Evolutionary conservation across 2,888 invertebrate species (phyloP).

Genomic region (Cloeon dipterum): DNA sequence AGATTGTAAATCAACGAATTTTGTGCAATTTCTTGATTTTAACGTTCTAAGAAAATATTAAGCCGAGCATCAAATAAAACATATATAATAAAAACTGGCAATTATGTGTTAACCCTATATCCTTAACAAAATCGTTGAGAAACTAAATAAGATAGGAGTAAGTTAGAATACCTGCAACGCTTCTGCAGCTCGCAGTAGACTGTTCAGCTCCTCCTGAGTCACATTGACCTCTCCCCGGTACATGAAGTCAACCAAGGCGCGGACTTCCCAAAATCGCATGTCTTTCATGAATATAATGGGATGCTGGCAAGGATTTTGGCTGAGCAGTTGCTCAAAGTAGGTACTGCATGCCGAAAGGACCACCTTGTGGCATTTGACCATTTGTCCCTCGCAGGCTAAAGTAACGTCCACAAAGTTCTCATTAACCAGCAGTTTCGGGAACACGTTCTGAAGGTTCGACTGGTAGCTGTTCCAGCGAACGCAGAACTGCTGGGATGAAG

Average conservation of each 20-base stretch:
- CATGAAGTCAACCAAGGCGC: constrained; percentile 73
- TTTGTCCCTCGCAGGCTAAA: constrained; percentile 17
- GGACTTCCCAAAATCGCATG: constrained; percentile 62
- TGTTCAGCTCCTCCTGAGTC: constrained; percentile 59
- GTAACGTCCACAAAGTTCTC: constrained; percentile 18
- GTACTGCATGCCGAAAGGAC: constrained; percentile 13
- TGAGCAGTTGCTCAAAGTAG: constrained; percentile 12
- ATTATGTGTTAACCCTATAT: too few species aligned
- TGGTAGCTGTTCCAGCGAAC: constrained; percentile 19
- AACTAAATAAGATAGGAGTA: too few species aligned
- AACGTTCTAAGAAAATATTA: too few species aligned
- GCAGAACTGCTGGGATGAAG: constrained; percentile 24
- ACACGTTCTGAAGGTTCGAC: constrained; percentile 15
- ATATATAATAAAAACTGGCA: too few species aligned
- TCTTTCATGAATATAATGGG: constrained; percentile 48
- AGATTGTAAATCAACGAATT: too few species aligned
- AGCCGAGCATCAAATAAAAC: too few species aligned
- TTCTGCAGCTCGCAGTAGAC: constrained; percentile 61
- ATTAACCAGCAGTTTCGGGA: constrained; percentile 14
- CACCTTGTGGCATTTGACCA: constrained; percentile 11
- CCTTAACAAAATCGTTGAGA: too few species aligned
- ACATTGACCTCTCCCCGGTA: constrained; percentile 77
- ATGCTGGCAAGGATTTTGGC: constrained; percentile 11
- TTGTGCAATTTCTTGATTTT: too few species aligned
- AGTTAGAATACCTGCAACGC: constrained; percentile 43